Evolutionary conservation across 2,797 vertebrate genomes (phyloP), one percentile per base, ranked within the genome.

Genomic region (Myiotriccus ornatus): DNA sequence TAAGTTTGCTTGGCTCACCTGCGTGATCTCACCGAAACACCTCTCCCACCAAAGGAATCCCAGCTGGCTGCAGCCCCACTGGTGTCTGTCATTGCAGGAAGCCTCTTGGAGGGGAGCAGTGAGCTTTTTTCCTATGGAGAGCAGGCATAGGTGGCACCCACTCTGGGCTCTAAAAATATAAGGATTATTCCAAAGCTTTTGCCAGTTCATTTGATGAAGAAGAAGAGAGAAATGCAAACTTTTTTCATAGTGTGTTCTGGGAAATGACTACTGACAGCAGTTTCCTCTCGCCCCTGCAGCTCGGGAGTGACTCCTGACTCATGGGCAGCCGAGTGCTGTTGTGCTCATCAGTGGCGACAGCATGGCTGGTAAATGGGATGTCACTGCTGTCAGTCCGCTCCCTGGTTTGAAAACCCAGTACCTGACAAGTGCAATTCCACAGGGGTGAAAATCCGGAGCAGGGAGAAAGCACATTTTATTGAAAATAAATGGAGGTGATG

Each of bases 1-100:
- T 99, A 97, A 98, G 98, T 35, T 5, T 76, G 41, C 81, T 60
- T 57, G 64, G 56, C 67, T 81, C n/a, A 12, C 59, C 56, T 89
- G 56, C 15, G 0, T 59, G 32, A 46, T 62, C 50, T 73, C 20
- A 47, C 60, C 28, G 7, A 46, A 89, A n/a, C 25, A 52, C n/a
- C n/a, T 49, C 44, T 84, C 7, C 10, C 63, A 75, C 17, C 55
- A 27, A 60, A 30, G 77, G 43, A 68, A n/a, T 46, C 46, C 16
- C 22, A 32, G 21, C 47, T 74, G 64, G 7, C 30, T 93, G 68
- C 47, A 81, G 73, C 49, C 52, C 34, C n/a, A 52, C 44, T 6
- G 19, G 4, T 13, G 21, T 28, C 49, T 75, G 37, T 37, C 44
- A 22, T 27, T 79, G 49, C 21, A 50, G 37, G n/a, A 59, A 37